A percentile compares a stretch with the other conserved stretches of the same genome.
phyloP scores from a whole-genome alignment of 2,113 vertebrate species.

The Callaeas wilsoni region DNA sequence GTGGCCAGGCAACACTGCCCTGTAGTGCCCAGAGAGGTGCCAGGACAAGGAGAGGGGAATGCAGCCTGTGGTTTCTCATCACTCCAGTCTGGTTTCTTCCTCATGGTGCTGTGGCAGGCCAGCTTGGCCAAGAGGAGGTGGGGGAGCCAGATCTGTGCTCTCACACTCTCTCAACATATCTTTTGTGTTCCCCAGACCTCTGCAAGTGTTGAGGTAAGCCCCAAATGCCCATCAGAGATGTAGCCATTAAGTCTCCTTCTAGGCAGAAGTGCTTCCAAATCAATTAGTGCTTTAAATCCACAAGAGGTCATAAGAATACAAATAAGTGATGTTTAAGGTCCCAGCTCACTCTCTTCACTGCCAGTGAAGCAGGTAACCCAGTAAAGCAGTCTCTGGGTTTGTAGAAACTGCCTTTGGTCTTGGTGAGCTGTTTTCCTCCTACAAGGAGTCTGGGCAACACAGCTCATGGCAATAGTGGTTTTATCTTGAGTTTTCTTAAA shows the following conservation, averaged over 20 bases:
- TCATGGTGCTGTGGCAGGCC: background rate
- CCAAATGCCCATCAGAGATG: background rate
- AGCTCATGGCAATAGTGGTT: background rate
- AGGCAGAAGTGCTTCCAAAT: background rate
- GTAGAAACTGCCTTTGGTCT: background rate
- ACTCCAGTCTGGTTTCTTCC: background rate
- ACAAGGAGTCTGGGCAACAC: background rate
- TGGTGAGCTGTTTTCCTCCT: background rate
- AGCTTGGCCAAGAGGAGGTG: background rate
- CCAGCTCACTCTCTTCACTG: background rate
- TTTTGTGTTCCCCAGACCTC: background rate
- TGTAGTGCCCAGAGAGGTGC: background rate
- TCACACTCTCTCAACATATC: background rate
- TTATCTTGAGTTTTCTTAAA: background rate
- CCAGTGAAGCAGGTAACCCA: background rate
- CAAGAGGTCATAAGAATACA: background rate
- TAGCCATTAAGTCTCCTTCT: background rate
- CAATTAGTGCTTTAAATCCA: background rate
- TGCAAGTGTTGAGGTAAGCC: background rate
- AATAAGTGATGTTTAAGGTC: background rate
- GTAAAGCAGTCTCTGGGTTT: background rate
- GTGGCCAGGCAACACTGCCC: background rate
- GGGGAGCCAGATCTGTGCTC: background rate
- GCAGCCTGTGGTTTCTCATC: background rate
- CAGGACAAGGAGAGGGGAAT: background rate